phyloP scores from a whole-genome alignment of 2,888 invertebrate genomes.

The Heteropelma amictum region DNA sequence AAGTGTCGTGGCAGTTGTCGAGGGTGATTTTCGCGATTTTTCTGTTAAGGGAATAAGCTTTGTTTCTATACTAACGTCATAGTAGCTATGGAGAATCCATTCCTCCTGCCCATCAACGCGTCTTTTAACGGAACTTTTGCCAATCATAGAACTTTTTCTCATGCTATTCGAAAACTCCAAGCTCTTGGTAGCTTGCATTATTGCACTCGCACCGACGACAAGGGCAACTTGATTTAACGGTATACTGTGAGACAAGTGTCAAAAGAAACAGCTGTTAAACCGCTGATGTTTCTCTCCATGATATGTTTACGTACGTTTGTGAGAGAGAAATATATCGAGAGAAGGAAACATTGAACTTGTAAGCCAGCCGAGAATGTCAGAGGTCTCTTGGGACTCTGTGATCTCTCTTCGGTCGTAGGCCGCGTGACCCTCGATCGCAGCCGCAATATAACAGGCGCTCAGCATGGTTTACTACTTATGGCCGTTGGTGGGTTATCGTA shows the following conservation, averaged over 20 bases:
- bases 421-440: constrained; percentile 33
- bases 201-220: too few relatives aligned
- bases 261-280: too few relatives aligned
- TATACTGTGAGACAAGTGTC: too few relatives aligned
- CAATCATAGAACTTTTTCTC: too few relatives aligned
- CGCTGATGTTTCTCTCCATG: too few relatives aligned
- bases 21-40: not conserved
- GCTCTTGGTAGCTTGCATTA: too few relatives aligned
- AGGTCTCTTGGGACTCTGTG: constrained; percentile 21
- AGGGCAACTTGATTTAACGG: too few relatives aligned
- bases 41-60: constrained; percentile 57
- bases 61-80: constrained; percentile 63
- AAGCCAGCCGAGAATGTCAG: not conserved
- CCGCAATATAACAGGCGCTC: constrained; percentile 1
- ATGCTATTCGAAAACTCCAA: too few relatives aligned
- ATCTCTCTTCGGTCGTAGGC: constrained; percentile 14
- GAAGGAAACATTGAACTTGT: not conserved
- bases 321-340: too few relatives aligned
- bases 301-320: too few relatives aligned
- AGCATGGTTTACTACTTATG: not conserved
- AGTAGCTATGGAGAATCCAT: constrained; percentile 23
- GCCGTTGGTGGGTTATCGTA: constrained; percentile 23
- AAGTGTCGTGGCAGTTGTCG: not conserved
- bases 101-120: not conserved
- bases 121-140: too few relatives aligned